phyloP scores from a whole-genome alignment of 2,113 vertebrate species.

The Epinephelus fuscoguttatus region DNA sequence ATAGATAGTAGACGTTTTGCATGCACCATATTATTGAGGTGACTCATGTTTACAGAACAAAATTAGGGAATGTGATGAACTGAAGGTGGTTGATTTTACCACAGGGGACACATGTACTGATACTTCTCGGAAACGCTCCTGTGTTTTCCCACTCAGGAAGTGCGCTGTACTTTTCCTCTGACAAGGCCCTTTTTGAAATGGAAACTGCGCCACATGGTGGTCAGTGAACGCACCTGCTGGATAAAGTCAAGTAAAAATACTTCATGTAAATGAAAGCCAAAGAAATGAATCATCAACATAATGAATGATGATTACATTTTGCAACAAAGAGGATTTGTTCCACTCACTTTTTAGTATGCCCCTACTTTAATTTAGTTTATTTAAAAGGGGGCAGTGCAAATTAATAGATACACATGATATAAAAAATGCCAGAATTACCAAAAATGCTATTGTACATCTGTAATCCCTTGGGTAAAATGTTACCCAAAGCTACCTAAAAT shows the following conservation, averaged over 20 bases:
- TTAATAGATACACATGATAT: too few species aligned
- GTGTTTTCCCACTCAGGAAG: constrained; percentile 38
- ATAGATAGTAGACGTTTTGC: not conserved
- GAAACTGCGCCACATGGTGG: constrained; percentile 51
- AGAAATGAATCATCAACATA: not conserved
- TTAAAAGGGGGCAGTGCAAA: too few species aligned
- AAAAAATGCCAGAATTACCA: too few species aligned
- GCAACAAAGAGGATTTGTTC: not conserved
- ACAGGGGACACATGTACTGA: constrained; percentile 31
- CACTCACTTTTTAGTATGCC: not conserved
- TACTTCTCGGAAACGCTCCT: constrained; percentile 60
- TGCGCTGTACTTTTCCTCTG: constrained; percentile 63
- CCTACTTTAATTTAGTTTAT: too few species aligned
- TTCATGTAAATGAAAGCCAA: not conserved
- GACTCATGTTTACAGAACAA: not conserved
- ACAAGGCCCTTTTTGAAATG: not conserved
- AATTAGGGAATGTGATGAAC: not conserved
- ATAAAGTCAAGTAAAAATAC: not conserved
- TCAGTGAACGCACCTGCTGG: not conserved
- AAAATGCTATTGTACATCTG: too few species aligned
- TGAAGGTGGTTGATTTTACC: not conserved
- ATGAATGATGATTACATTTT: not conserved
- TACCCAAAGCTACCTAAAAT: too few species aligned
- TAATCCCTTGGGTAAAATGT: too few species aligned
- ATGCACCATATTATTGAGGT: not conserved